phyloP scores from a whole-genome alignment of 2,113 vertebrate genomes.

The Seriola aureovittata region DNA sequence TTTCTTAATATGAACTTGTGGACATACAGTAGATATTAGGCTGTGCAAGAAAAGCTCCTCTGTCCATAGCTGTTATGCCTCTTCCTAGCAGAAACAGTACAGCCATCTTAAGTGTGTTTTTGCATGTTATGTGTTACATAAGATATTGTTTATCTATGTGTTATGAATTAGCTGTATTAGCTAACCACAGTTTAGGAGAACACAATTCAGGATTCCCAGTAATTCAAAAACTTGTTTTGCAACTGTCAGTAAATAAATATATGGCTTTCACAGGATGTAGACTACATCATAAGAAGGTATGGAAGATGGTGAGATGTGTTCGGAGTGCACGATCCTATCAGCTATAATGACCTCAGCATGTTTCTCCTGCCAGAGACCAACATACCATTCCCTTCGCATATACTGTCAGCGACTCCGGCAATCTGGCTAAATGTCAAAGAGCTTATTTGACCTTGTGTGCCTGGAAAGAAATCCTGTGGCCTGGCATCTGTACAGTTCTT shows the following conservation, averaged over 20 bases:
- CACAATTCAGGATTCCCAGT: neutral
- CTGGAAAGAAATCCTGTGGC: slow-evolving; percentile 31
- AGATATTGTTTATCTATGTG: neutral
- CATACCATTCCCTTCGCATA: neutral
- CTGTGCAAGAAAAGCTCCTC: neutral
- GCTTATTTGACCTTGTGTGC: slow-evolving; percentile 57
- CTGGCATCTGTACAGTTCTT: slow-evolving; percentile 43
- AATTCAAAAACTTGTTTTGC: neutral
- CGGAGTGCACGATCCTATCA: slow-evolving; percentile 10
- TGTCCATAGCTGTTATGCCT: neutral
- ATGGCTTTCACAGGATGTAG: neutral
- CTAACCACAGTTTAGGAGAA: neutral
- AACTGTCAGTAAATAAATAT: neutral
- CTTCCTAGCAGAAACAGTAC: neutral
- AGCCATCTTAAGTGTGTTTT: neutral
- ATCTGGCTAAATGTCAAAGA: slow-evolving; percentile 57
- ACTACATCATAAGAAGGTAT: neutral
- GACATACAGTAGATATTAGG: slow-evolving; percentile 1
- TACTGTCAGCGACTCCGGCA: slow-evolving; percentile 20
- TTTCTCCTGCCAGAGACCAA: slow-evolving; percentile 21
- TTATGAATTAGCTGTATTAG: neutral
- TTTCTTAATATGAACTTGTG: slow-evolving; percentile 9
- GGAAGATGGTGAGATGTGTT: slow-evolving; percentile 14
- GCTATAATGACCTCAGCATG: slow-evolving; percentile 26
- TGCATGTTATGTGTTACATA: neutral